Conservation (phyloP, 2,113 vertebrate species). For the Entelurus aequoreus region DNA sequence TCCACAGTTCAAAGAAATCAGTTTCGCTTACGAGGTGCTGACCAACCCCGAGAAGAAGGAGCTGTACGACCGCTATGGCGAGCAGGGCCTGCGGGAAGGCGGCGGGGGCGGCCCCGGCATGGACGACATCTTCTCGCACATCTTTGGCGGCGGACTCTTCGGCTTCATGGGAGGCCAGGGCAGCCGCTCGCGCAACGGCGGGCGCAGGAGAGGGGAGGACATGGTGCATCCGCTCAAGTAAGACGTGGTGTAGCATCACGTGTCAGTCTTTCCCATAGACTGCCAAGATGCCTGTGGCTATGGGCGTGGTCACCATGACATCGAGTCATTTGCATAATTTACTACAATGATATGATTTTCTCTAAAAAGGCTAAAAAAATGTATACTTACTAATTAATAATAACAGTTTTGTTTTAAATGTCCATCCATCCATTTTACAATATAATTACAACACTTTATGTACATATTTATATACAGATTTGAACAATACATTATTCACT, state of each 20-base stretch:
- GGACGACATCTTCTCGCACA: slow-evolving; percentile 99
- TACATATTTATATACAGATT: too few relatives aligned
- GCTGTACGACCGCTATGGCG: slow-evolving; percentile 92
- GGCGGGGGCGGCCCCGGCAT: slow-evolving; percentile 89
- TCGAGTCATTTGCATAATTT: too few relatives aligned
- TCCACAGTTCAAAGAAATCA: slow-evolving; percentile 95
- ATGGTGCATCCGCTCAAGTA: slow-evolving; percentile 98
- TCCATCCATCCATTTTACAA: too few relatives aligned
- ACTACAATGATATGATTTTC: too few relatives aligned
- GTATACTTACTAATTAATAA: too few relatives aligned
- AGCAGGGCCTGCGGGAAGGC: slow-evolving; percentile 95
- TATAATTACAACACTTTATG: too few relatives aligned
- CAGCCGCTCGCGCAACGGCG: slow-evolving; percentile 86
- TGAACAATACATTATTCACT: too few relatives aligned
- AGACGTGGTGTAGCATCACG: slow-evolving; percentile 25
- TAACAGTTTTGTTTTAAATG: too few relatives aligned
- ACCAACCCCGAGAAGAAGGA: slow-evolving; percentile 96
- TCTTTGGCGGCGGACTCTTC: slow-evolving; percentile 95
- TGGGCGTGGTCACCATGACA: too few relatives aligned
- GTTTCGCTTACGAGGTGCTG: slow-evolving; percentile 96
- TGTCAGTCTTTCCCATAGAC: too few relatives aligned
- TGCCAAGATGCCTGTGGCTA: too few relatives aligned
- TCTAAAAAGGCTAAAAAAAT: too few relatives aligned
- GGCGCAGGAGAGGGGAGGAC: slow-evolving; percentile 92
- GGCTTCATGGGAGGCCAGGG: slow-evolving; percentile 95